Base-by-base conservation (phyloP, 1,140 invertebrate species). In the Anadara kagoshimensis region DNA sequence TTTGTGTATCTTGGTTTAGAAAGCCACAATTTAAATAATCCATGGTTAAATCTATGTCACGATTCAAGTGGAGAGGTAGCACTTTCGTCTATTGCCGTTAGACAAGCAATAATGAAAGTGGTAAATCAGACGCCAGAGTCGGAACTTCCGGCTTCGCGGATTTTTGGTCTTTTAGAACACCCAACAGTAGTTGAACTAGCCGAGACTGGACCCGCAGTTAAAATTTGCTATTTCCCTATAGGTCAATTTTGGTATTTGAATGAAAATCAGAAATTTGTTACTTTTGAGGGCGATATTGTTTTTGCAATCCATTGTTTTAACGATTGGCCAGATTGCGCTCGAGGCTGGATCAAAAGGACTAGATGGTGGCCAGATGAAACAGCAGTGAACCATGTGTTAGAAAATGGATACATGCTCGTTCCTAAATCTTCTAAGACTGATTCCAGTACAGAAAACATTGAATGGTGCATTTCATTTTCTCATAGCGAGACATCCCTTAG, bases 191-290 rank as follows among this genome's bases (percentile, higher is more conserved):
- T 58, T 36, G 24, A 58, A 58, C 56, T 58, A 5, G 56, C 29
- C 11, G 41, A 24, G 41, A 58, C 29, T 36, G 56, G 56, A 1
- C 56, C 56, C 18, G 56, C 56, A 14, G 56, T 58, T 5, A 58
- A 58, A 58, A 11, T 58, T 24, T 36, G 26, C 8, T 16, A 36
- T 24, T 58, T 18, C n/a, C 56, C 56, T 29, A 58, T 58, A 11
- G 56, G 56, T 5, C 56, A 58, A 58, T 24, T 36, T 20, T 58
- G 56, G 56, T 58, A 58, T 18, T 58, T 24, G 56, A 58, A 58
- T 20, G 56, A 58, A 58, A 58, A 58, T 14, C 56, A 58, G 22
- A 58, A 58, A 58, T 58, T 58, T 58, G 56, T 58, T 29, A 58
- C 41, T 18, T 58, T 58, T 58, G 56, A 58, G n/a, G 56, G 26